Percentiles rank a stretch among this genome's conserved stretches.
phyloP scores from a whole-genome alignment of 2,113 vertebrate species.

The Phylloscopus trochiloides region DNA sequence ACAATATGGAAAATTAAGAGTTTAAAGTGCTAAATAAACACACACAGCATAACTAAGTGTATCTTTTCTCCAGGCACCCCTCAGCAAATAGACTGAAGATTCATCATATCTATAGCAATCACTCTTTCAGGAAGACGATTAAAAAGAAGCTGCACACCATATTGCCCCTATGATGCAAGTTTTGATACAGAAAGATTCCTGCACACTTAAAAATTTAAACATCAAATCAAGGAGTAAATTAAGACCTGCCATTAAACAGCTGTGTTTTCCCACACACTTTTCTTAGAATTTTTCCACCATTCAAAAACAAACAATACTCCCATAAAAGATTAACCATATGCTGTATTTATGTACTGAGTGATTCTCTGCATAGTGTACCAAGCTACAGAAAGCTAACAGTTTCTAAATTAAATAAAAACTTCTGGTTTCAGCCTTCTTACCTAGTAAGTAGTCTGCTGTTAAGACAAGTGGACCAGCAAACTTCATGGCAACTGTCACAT shows the following conservation, averaged over 20 bases:
- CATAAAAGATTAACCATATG: neutral
- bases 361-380: neutral
- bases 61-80: neutral
- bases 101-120: neutral
- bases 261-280: neutral
- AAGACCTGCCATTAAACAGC: neutral
- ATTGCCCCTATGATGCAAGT: neutral
- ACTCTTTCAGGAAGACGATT: neutral
- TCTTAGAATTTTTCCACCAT: neutral
- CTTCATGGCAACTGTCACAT: neutral
- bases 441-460: rapidly evolving
- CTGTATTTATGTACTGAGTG: neutral
- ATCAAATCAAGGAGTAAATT: neutral
- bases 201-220: neutral
- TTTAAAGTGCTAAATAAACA: neutral
- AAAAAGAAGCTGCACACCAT: neutral
- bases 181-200: neutral
- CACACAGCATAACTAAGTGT: neutral
- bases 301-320: neutral
- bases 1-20: neutral
- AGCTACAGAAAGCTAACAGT: neutral
- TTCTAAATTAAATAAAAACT: neutral
- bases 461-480: neutral
- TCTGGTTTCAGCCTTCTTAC: neutral
- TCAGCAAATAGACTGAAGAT: neutral